phyloP scores from a whole-genome alignment of 2,113 vertebrate species.

The Ceyx cyanopectus region DNA sequence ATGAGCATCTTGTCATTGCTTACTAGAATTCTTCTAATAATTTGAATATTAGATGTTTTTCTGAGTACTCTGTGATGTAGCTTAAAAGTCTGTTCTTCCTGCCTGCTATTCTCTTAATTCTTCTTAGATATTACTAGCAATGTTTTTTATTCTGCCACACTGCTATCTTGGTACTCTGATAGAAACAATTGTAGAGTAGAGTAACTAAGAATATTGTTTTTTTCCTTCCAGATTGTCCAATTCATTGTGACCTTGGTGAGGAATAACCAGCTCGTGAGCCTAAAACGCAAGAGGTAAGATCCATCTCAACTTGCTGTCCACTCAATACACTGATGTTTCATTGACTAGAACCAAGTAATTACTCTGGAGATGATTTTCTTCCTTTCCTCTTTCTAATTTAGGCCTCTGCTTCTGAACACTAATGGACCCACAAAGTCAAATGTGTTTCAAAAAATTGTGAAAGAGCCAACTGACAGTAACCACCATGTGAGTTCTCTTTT shows the following conservation, averaged over 20 bases:
- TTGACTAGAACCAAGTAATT: background rate
- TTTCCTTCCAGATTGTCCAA: slow-evolving; percentile 87
- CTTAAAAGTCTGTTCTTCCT: accelerated
- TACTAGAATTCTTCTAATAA: background rate
- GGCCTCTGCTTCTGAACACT: slow-evolving; percentile 90
- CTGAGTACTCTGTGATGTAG: background rate
- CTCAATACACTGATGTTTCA: background rate
- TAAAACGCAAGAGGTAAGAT: slow-evolving; percentile 94
- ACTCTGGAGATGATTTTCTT: background rate
- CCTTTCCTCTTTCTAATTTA: slow-evolving; percentile 38
- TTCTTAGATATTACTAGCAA: background rate
- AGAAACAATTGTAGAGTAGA: background rate
- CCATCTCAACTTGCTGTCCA: background rate
- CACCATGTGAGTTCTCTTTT: slow-evolving; percentile 78
- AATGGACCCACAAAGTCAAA: slow-evolving; percentile 90
- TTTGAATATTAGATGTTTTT: background rate
- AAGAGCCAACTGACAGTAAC: slow-evolving; percentile 84
- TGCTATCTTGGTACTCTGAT: background rate
- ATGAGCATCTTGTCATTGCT: background rate
- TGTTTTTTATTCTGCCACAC: background rate
- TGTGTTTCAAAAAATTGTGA: slow-evolving; percentile 89
- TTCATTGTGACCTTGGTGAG: slow-evolving; percentile 96
- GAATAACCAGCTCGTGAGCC: slow-evolving; percentile 92
- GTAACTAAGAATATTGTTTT: background rate
- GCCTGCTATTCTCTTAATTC: background rate